Percentiles rank a stretch among this genome's conserved stretches.
Conservation (phyloP, 2,888 invertebrate genomes). For the Diplazon laetatorius region DNA sequence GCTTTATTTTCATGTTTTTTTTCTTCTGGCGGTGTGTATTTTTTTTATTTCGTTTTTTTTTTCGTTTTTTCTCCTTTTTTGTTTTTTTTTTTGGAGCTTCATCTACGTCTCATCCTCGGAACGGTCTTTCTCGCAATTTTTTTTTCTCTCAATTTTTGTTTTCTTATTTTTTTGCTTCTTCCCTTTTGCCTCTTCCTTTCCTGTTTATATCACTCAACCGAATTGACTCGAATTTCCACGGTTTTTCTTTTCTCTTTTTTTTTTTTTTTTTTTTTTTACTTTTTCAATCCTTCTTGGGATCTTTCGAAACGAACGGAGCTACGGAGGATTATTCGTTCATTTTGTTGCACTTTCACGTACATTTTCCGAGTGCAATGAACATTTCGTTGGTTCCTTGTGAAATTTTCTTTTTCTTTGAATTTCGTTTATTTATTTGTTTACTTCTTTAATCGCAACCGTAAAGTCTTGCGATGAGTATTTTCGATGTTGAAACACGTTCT, state of each 20-base stretch:
- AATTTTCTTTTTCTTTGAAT: too few species aligned
- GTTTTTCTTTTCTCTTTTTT: constrained; percentile 29
- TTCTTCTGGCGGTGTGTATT: too few species aligned
- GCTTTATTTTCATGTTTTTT: too few species aligned
- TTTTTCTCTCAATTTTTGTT: constrained; percentile 4
- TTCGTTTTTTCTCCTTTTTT: constrained; percentile 1
- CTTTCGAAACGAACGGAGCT: not conserved
- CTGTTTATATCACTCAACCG: constrained; percentile 49
- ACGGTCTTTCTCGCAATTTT: constrained; percentile 19
- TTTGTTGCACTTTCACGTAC: constrained; percentile 3
- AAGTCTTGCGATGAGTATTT: too few species aligned
- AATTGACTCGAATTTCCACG: constrained; percentile 38
- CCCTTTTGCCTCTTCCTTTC: constrained; percentile 21
- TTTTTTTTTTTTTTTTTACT: constrained; percentile 14
- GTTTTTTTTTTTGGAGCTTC: constrained; percentile 20
- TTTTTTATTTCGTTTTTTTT: constrained; percentile 17
- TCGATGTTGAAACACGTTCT: too few species aligned
- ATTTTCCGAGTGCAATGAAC: not conserved
- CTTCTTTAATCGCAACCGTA: too few species aligned
- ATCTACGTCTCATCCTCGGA: constrained; percentile 37
- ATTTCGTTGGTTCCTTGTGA: too few species aligned
- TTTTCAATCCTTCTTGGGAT: constrained; percentile 11
- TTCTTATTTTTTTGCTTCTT: constrained; percentile 27
- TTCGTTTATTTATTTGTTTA: too few species aligned
- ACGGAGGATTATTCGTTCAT: constrained; percentile 1